Percentiles rank a stretch among this genome's conserved stretches.
These are phyloP conservation scores for Rhogogaster chlorosoma DNA, from an alignment of 2,888 invertebrate species.

Conservation along the genomic window DNA sequence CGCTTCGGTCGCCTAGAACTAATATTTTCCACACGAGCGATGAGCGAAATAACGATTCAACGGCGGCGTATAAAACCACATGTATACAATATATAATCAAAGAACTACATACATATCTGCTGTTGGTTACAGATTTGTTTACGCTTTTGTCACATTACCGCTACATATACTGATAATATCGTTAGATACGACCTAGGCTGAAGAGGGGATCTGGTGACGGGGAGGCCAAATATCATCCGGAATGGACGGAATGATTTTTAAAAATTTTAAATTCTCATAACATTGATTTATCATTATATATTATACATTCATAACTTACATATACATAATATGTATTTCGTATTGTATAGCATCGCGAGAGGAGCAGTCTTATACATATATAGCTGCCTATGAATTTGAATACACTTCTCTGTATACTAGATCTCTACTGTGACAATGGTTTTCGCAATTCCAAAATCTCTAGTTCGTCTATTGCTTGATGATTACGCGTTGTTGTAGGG, in stretches of 20 bases:
- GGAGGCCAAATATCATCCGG: not conserved
- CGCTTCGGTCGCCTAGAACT: not conserved
- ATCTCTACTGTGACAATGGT: not conserved
- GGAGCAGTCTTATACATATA: not conserved
- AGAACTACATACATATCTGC: not conserved
- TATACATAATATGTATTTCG: too few species aligned
- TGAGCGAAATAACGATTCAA: not conserved
- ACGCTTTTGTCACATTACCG: not conserved
- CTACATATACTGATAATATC: not conserved
- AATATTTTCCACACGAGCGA: slow-evolving; percentile 4
- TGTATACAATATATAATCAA: too few species aligned
- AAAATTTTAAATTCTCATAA: not conserved
- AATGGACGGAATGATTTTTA: not conserved
- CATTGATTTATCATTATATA: slow-evolving; percentile 15
- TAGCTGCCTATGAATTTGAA: not conserved
- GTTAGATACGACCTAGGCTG: not conserved
- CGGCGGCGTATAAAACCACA: not conserved
- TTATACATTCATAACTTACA: too few species aligned
- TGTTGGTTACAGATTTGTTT: not conserved
- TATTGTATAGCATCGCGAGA: not conserved
- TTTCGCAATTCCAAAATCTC: not conserved
- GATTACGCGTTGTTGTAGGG: not conserved
- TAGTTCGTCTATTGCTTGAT: not conserved
- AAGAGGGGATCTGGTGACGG: not conserved
- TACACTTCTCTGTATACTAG: not conserved